Conservation (phyloP, 2,888 invertebrate species). For the Cheilosia vulpina region DNA sequence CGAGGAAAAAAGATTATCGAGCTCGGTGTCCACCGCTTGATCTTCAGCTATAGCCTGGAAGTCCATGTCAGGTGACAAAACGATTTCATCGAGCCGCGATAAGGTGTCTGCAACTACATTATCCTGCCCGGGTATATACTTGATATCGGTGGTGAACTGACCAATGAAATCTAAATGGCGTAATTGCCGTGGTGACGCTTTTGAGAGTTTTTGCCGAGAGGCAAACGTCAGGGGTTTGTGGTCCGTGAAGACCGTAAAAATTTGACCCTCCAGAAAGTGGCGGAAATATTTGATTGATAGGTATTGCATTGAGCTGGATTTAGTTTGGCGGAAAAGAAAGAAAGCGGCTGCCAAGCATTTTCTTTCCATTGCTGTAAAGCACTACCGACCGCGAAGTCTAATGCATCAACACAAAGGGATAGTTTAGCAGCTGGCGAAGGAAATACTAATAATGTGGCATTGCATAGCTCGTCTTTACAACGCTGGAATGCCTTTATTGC, state of each 20-base stretch:
- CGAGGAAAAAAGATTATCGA: slow-evolving; percentile 27
- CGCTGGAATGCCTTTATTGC: slow-evolving; percentile 20
- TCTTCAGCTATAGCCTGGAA: slow-evolving; percentile 24
- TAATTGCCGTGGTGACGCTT: slow-evolving; percentile 79
- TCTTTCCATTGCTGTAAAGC: slow-evolving; percentile 52
- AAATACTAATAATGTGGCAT: slow-evolving; percentile 42
- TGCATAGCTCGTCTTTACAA: slow-evolving; percentile 38
- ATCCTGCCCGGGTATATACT: slow-evolving; percentile 62
- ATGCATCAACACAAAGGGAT: slow-evolving; percentile 12
- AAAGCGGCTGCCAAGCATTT: slow-evolving; percentile 24
- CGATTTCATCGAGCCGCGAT: slow-evolving; percentile 68
- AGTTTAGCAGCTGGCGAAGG: slow-evolving; percentile 18
- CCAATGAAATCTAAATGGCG: slow-evolving; percentile 79
- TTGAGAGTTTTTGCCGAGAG: slow-evolving; percentile 77
- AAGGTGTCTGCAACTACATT: slow-evolving; percentile 66
- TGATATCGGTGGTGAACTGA: slow-evolving; percentile 64
- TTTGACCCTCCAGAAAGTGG: slow-evolving; percentile 70
- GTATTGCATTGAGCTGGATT: slow-evolving; percentile 72
- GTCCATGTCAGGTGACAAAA: slow-evolving; percentile 26
- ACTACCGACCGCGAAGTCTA: slow-evolving; percentile 35
- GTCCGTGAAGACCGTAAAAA: slow-evolving; percentile 69
- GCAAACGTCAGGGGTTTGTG: slow-evolving; percentile 77
- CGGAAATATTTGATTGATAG: slow-evolving; percentile 77
- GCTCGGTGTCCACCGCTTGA: slow-evolving; percentile 50
- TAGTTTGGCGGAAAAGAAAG: not conserved